phyloP scores from a whole-genome alignment of 2,888 invertebrate species.

The Perithous albicinctus region DNA sequence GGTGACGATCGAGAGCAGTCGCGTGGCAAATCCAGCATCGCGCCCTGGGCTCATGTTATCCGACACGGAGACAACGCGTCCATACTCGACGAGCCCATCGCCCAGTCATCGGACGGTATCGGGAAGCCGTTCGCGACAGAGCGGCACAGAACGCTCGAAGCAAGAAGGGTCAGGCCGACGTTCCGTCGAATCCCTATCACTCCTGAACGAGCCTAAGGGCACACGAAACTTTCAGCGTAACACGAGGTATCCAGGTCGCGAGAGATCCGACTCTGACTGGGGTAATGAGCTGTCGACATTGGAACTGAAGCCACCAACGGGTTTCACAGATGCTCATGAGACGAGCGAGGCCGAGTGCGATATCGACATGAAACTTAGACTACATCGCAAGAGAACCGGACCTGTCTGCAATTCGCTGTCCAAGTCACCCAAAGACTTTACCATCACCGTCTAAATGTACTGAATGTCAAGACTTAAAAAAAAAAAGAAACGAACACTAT shows the following conservation, averaged over 20 bases:
- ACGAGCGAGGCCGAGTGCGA: constrained; percentile 84
- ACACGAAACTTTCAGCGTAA: constrained; percentile 69
- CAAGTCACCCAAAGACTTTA: constrained; percentile 84
- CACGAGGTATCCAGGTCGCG: constrained; percentile 66
- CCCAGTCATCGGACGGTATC: constrained; percentile 75
- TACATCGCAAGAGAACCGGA: constrained; percentile 78
- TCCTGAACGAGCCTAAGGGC: constrained; percentile 74
- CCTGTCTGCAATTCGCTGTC: constrained; percentile 79
- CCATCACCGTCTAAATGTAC: constrained; percentile 84
- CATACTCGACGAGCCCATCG: constrained; percentile 80
- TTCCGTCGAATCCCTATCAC: constrained; percentile 80
- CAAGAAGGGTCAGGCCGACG: constrained; percentile 75
- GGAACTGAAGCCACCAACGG: constrained; percentile 85
- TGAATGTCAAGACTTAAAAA: constrained; percentile 73
- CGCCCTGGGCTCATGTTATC: constrained; percentile 79
- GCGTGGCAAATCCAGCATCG: constrained; percentile 74
- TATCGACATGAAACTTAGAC: constrained; percentile 82
- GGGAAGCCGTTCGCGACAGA: constrained; percentile 71
- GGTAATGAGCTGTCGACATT: constrained; percentile 81
- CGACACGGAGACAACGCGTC: constrained; percentile 78
- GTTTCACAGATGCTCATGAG: constrained; percentile 82
- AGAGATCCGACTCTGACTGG: constrained; percentile 77
- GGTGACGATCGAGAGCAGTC: constrained; percentile 78
- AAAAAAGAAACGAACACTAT: constrained; percentile 51
- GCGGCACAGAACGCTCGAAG: constrained; percentile 68